phyloP scores from a whole-genome alignment of 2,888 invertebrate genomes.

The Himalopsyche tibetana region DNA sequence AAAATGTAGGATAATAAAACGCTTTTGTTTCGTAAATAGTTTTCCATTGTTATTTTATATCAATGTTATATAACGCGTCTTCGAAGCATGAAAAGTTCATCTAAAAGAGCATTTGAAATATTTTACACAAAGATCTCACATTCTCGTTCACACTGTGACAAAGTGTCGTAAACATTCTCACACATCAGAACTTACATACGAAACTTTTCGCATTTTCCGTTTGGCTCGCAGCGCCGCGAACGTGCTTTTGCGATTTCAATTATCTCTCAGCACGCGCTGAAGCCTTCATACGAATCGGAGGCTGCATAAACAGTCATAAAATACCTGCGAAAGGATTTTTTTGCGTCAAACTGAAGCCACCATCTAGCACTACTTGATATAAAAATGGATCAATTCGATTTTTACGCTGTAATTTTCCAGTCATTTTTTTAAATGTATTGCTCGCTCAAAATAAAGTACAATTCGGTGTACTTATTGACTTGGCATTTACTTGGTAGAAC shows the following conservation, averaged over 20 bases:
- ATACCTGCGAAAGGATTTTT: conserved; percentile 1
- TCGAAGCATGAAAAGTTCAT: background rate
- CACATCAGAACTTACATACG: background rate
- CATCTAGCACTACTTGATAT: too few relatives aligned
- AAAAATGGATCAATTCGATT: too few relatives aligned
- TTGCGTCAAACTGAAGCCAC: background rate
- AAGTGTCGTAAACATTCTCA: background rate
- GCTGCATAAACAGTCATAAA: conserved; percentile 39
- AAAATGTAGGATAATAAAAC: too few relatives aligned
- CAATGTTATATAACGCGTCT: too few relatives aligned
- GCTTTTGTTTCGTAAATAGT: too few relatives aligned
- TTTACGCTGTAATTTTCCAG: too few relatives aligned
- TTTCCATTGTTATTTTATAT: too few relatives aligned
- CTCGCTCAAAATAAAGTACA: too few relatives aligned
- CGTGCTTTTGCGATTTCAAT: conserved; percentile 51
- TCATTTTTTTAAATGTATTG: too few relatives aligned
- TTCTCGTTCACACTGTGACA: background rate
- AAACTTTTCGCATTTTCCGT: conserved; percentile 49
- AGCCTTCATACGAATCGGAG: conserved; percentile 23
- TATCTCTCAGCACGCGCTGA: conserved; percentile 43
- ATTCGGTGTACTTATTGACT: too few relatives aligned
- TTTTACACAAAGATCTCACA: background rate
- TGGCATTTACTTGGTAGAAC: too few relatives aligned
- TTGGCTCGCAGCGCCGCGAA: conserved; percentile 24
- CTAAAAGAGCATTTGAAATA: conserved; percentile 15